phyloP scores from a whole-genome alignment of 2,797 vertebrate species.

The Odontamblyopus rebecca region DNA sequence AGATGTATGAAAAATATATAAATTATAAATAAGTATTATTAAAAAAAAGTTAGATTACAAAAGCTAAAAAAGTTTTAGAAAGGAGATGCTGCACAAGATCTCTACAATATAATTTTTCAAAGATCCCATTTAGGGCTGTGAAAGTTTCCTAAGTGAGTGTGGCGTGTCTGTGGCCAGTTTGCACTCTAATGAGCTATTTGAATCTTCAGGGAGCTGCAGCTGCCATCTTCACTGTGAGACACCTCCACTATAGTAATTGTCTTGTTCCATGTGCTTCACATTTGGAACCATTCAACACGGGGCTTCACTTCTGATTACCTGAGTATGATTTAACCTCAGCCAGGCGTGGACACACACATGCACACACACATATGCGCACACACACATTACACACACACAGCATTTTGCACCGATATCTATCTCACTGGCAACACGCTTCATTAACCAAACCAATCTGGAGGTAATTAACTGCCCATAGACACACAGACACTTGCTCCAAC shows the following conservation, averaged over 20 bases:
- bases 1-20: background rate
- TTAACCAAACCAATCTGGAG: slow-evolving; percentile 80
- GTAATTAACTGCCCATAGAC: slow-evolving; percentile 75
- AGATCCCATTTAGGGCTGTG: slow-evolving; percentile 17
- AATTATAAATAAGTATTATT: too few relatives aligned
- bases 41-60: too few relatives aligned
- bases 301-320: slow-evolving; percentile 70
- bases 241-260: slow-evolving; percentile 64
- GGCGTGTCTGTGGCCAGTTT: slow-evolving; percentile 21
- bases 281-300: slow-evolving; percentile 58
- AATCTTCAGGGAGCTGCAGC: slow-evolving; percentile 36
- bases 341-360: slow-evolving; percentile 19
- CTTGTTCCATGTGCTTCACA: slow-evolving; percentile 44
- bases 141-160: slow-evolving; percentile 18
- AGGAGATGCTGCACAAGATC: too few relatives aligned
- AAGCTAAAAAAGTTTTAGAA: too few relatives aligned
- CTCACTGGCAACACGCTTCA: slow-evolving; percentile 69
- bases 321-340: slow-evolving; percentile 56
- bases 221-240: slow-evolving; percentile 35
- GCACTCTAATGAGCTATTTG: slow-evolving; percentile 26
- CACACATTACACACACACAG: slow-evolving; percentile 21
- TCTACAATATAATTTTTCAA: too few relatives aligned
- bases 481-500: slow-evolving; percentile 42
- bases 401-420: slow-evolving; percentile 55
- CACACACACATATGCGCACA: slow-evolving; percentile 11